A percentile compares a stretch with the other conserved stretches of the same genome.
These are phyloP conservation scores for Antedon bifida DNA, from an alignment of 35 echinoderm and acorn worm genomes.

Conservation along the genomic window DNA sequence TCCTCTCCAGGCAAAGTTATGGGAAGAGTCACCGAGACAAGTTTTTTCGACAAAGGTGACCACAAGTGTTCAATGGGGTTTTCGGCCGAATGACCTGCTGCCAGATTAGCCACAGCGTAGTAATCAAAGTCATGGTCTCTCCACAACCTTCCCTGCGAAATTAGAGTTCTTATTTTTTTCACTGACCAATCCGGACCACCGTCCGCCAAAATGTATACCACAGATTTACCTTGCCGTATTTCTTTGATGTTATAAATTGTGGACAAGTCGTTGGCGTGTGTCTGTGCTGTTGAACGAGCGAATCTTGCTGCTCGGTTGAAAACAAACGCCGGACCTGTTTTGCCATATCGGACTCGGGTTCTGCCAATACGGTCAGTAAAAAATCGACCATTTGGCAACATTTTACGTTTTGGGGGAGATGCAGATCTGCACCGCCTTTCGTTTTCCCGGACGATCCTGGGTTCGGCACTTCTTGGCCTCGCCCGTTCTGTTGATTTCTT, in stretches of 20 bases:
- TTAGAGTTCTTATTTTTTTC: background rate
- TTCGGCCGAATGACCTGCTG: constrained; percentile 10
- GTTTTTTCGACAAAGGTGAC: constrained; percentile 11
- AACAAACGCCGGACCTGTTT: no score
- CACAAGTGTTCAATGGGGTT: constrained; percentile 28
- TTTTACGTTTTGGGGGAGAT: background rate
- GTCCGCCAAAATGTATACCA: background rate
- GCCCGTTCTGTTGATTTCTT: background rate
- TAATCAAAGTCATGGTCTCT: no score
- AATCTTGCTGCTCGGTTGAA: background rate
- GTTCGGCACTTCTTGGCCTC: background rate
- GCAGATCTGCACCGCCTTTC: no score
- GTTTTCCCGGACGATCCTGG: no score
- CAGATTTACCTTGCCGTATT: background rate
- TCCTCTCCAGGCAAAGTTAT: constrained; percentile 5
- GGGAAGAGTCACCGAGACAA: constrained; percentile 14
- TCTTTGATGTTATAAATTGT: background rate
- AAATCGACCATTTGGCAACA: background rate
- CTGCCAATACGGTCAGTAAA: background rate
- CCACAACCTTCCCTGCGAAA: background rate
- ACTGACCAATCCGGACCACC: background rate
- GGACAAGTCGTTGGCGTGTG: background rate
- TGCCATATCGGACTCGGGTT: background rate
- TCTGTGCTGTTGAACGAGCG: background rate
- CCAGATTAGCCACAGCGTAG: background rate